Evolutionary conservation across 2,888 invertebrate species (phyloP), one percentile per base, ranked within the genome.

Genomic region (Portevinia maculata): DNA sequence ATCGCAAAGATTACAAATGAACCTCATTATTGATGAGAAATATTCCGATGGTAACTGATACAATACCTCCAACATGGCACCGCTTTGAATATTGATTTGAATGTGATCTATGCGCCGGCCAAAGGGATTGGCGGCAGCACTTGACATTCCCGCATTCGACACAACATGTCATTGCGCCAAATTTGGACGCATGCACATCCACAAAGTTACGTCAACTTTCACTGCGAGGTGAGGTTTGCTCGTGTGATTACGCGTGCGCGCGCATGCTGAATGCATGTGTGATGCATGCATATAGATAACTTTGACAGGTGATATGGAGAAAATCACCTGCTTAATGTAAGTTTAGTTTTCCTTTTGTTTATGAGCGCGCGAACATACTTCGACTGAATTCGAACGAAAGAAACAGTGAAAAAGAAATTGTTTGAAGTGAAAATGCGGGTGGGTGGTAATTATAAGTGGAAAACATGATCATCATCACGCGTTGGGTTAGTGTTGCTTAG

Each of bases 161-260:
- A 9, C 30, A 50, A 8, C 52, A 32, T 57, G 44, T 24, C 28
- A 60, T 60, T 75, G 44, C 67, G 83, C 83, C 78, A 73, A 83
- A 78, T 83, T 83, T 73, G 73, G 78, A 55, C 65, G 67, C 60
- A 48, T 78, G 60, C 34, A 11, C 34, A 28, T 48, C 53, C 59
- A 32, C 53, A 59, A 44, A 57, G 78, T 83, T 83, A 83, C 83
- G 78, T 83, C 83, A 83, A 83, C 83, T 83, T 83, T 83, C 83
- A 83, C 83, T 83, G n/a, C 48, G 21, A 69, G 44, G 44, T 19
- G 67, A 65, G 65, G 71, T 73, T 59, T 53, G 44, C 39, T n/a
- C n/a, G 1, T 1, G n/a, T 8, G 5, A 41, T 3, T 15, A 17
- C 28, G 57, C 9, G 30, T 8, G 17, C 9, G 34, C 50, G 13